Conservation (phyloP, 2,113 vertebrate genomes). For the Penelope pileata region DNA sequence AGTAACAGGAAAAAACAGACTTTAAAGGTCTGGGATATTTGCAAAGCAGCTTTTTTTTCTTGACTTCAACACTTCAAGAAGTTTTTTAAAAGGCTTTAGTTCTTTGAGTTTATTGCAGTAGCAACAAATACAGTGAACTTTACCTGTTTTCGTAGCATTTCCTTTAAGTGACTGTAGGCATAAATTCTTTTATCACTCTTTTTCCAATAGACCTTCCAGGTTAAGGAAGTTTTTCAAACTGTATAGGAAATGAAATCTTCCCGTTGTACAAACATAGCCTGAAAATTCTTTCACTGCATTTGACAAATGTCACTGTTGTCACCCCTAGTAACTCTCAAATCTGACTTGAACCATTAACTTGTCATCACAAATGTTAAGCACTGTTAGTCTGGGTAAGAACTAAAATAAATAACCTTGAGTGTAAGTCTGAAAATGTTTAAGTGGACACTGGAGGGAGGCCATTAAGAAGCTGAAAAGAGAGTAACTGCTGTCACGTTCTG, state of each 20-base stretch:
- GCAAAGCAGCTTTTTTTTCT: neutral
- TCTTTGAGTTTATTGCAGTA: neutral
- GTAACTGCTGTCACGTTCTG: neutral
- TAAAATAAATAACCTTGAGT: neutral
- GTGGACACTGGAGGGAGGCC: neutral
- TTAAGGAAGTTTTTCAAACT: neutral
- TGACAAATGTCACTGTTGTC: neutral
- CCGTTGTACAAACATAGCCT: neutral
- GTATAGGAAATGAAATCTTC: neutral
- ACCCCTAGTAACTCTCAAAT: neutral
- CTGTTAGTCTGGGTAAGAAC: neutral
- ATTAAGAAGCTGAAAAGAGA: neutral
- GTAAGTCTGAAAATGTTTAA: neutral
- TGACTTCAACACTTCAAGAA: neutral
- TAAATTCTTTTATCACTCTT: neutral
- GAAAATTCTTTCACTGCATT: neutral
- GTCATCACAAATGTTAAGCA: neutral
- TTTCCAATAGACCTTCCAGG: neutral
- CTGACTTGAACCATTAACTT: neutral
- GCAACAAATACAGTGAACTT: neutral
- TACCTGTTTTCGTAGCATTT: neutral
- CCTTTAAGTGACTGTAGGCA: neutral
- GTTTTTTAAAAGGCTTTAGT: neutral
- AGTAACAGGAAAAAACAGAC: neutral
- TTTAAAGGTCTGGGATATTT: neutral